These are phyloP conservation scores for Ectemnius cavifrons DNA, from an alignment of 2,888 invertebrate genomes.

Conservation along the genomic window DNA sequence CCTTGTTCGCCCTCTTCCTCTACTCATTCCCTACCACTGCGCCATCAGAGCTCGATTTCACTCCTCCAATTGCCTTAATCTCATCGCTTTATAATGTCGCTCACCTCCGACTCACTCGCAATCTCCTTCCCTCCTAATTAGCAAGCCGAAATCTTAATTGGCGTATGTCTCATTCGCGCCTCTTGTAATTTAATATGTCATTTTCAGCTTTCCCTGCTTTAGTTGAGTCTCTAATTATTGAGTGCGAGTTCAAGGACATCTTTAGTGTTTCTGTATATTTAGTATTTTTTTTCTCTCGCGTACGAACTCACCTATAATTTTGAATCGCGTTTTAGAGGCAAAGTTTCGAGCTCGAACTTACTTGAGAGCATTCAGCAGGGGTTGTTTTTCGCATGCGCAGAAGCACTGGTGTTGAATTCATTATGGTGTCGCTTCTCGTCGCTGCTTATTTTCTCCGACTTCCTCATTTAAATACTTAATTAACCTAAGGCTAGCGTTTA, in stretches of 20 bases:
- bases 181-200: too few relatives aligned
- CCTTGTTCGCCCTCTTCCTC: neutral
- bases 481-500: slow-evolving; percentile 18
- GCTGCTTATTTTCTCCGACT: neutral
- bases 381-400: too few relatives aligned
- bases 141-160: too few relatives aligned
- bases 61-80: slow-evolving; percentile 6
- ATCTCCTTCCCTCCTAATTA: too few relatives aligned
- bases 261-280: too few relatives aligned
- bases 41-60: neutral
- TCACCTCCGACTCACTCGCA: too few relatives aligned
- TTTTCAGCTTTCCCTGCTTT: too few relatives aligned
- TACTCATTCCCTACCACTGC: neutral
- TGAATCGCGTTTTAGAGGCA: neutral
- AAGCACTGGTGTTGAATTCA: neutral
- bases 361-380: neutral
- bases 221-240: too few relatives aligned
- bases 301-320: neutral
- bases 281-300: neutral
- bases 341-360: neutral
- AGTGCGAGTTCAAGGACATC: too few relatives aligned
- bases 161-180: too few relatives aligned
- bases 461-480: slow-evolving; percentile 36
- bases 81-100: neutral
- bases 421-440: slow-evolving; percentile 9